Conservation (phyloP, 2,113 vertebrate genomes). For the Gadus chalcogrammus region DNA sequence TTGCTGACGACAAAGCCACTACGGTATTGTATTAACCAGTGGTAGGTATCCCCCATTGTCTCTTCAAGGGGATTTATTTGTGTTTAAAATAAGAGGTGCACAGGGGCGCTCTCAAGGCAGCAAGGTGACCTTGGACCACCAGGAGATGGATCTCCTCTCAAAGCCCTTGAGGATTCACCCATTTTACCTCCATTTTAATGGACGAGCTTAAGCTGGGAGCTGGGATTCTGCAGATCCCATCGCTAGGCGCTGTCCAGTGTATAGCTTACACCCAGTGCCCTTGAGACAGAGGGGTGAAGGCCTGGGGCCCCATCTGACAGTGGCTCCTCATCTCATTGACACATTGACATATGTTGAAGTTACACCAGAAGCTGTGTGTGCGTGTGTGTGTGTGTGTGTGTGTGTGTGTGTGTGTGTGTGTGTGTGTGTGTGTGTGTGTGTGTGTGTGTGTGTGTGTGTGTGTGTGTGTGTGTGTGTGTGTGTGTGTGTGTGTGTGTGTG, state of each 20-base stretch:
- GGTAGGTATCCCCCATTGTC: conserved; percentile 11
- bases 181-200: conserved; percentile 23
- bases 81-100: background rate
- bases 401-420: too few relatives aligned
- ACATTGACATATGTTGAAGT: background rate
- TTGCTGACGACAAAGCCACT: too few relatives aligned
- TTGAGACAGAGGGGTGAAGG: conserved; percentile 18
- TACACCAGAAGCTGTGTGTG: background rate
- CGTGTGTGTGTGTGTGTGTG: background rate
- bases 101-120: conserved; percentile 5
- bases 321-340: background rate
- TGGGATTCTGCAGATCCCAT: background rate
- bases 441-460: background rate
- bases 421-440: too few relatives aligned
- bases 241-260: background rate
- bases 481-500: background rate
- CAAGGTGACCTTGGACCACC: conserved; percentile 38
- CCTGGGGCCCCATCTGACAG: background rate
- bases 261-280: conserved; percentile 3
- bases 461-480: background rate
- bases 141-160: conserved; percentile 22
- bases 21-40: too few relatives aligned
- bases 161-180: conserved; percentile 26
- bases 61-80: too few relatives aligned
- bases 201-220: background rate